phyloP scores from a whole-genome alignment of 2,113 vertebrate species.

The Carassius carassius region DNA sequence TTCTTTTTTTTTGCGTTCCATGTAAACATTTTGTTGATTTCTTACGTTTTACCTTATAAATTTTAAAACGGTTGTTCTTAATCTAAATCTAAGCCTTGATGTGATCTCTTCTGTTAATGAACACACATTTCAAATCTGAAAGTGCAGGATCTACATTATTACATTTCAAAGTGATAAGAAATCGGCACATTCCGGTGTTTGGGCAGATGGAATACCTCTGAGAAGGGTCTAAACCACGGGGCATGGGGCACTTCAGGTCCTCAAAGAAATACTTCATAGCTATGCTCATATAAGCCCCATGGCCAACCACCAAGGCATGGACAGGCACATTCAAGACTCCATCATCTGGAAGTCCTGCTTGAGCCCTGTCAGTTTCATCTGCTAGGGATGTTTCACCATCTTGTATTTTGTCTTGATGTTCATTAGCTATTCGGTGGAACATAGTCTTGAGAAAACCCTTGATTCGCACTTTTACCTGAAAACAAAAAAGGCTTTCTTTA shows the following conservation, averaged over 20 bases:
- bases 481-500: background rate
- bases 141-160: conserved; percentile 55
- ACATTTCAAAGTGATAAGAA: conserved; percentile 75
- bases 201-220: conserved; percentile 77
- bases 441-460: conserved; percentile 82
- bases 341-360: conserved; percentile 59
- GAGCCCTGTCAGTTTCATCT: background rate
- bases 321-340: conserved; percentile 63
- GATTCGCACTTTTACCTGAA: conserved; percentile 83
- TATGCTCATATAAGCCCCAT: conserved; percentile 88
- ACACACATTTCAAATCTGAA: conserved; percentile 76
- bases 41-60: background rate
- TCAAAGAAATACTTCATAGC: conserved; percentile 83
- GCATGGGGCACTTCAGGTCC: conserved; percentile 80
- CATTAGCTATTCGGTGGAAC: conserved; percentile 71
- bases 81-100: conserved; percentile 58
- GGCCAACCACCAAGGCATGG: conserved; percentile 85
- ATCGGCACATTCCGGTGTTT: conserved; percentile 88
- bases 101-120: conserved; percentile 84
- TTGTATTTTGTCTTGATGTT: conserved; percentile 61
- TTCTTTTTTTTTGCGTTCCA: background rate
- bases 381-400: background rate
- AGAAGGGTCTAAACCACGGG: conserved; percentile 63
- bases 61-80: conserved; percentile 15
- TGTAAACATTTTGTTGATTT: conserved; percentile 13